Conservation (phyloP, 2,797 vertebrate genomes). For the Parauchenoglanis ngamensis region DNA sequence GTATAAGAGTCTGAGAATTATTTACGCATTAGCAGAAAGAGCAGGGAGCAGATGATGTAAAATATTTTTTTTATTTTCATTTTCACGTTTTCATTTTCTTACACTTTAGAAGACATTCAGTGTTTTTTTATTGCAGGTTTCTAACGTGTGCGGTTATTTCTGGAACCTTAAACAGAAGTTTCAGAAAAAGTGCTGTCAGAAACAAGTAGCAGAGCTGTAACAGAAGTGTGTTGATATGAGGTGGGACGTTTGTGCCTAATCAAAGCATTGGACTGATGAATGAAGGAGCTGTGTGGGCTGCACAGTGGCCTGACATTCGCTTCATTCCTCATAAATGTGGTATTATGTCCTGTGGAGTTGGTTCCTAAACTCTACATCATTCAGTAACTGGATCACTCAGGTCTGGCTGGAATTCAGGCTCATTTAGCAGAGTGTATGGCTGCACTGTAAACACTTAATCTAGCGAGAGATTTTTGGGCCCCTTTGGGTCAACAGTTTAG, state of each 20-base stretch:
- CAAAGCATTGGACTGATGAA: constrained; percentile 33
- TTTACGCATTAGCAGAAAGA: neutral
- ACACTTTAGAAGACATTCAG: constrained; percentile 1
- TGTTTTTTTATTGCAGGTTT: neutral
- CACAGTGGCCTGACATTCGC: constrained; percentile 7
- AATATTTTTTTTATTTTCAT: constrained; percentile 6
- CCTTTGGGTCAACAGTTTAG: constrained; percentile 70
- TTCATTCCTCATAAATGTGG: constrained; percentile 34
- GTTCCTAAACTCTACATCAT: constrained; percentile 58
- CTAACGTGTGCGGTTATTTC: neutral
- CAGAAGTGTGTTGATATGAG: constrained; percentile 31
- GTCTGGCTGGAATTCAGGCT: constrained; percentile 74
- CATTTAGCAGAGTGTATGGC: constrained; percentile 75
- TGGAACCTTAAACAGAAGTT: neutral
- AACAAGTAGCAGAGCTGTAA: neutral
- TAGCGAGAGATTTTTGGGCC: constrained; percentile 74
- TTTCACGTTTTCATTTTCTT: neutral
- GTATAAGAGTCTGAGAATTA: constrained; percentile 19
- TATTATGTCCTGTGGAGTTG: constrained; percentile 24
- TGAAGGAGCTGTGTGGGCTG: constrained; percentile 40
- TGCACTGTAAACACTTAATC: constrained; percentile 82
- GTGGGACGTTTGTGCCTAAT: constrained; percentile 12
- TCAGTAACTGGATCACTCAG: constrained; percentile 66
- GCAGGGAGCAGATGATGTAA: neutral
- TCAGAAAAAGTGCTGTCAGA: neutral